Conservation (phyloP, 1,140 invertebrate genomes). For the Bombus pyrosoma region DNA sequence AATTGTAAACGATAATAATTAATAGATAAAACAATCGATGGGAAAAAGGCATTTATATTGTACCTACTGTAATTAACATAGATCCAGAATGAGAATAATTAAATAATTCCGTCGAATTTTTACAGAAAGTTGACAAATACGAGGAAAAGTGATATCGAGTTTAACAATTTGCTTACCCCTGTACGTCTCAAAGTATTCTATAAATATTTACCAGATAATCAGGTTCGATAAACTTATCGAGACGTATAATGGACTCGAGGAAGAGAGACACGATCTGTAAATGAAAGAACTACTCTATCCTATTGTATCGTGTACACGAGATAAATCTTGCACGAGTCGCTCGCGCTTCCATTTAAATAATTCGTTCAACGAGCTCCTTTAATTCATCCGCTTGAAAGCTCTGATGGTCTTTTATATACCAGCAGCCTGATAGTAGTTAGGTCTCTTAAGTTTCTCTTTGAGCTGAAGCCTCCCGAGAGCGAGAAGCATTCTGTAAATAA, state of each 20-base stretch:
- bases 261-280: neutral
- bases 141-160: neutral
- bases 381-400: slow-evolving; percentile 24
- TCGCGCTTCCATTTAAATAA: slow-evolving; percentile 53
- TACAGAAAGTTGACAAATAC: neutral
- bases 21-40: too few species aligned
- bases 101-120: neutral
- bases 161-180: neutral
- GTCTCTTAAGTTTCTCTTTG: neutral
- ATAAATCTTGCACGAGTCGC: slow-evolving; percentile 1
- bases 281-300: neutral
- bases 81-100: neutral
- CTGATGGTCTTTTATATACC: neutral
- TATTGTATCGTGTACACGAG: neutral
- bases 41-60: too few species aligned
- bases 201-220: neutral
- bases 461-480: neutral
- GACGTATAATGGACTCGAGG: too few species aligned
- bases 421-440: neutral
- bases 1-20: too few species aligned
- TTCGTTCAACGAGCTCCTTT: slow-evolving; percentile 47
- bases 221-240: neutral
- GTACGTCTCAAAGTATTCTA: slow-evolving; percentile 1
- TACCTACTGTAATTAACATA: too few species aligned
- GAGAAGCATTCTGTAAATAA: slow-evolving; percentile 22